phyloP scores from a whole-genome alignment of 2,113 vertebrate species.

The Glaucidium brasilianum region DNA sequence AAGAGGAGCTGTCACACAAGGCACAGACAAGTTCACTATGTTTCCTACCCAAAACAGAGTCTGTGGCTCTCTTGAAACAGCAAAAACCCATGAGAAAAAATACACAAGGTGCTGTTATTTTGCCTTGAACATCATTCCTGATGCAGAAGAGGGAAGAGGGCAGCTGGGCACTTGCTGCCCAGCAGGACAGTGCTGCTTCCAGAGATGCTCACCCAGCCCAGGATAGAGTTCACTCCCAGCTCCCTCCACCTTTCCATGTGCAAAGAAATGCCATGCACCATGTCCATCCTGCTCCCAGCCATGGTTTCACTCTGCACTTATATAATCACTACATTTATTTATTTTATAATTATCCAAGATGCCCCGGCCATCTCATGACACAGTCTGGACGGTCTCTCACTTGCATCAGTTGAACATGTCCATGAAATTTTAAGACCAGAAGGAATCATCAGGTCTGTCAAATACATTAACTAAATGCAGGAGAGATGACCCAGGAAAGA shows the following conservation, averaged over 20 bases:
- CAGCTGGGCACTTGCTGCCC: neutral
- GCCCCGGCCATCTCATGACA: neutral
- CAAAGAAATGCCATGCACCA: neutral
- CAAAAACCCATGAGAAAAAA: neutral
- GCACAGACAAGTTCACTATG: neutral
- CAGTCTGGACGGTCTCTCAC: neutral
- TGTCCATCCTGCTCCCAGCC: neutral
- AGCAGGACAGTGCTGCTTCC: neutral
- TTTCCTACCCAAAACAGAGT: neutral
- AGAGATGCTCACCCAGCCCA: neutral
- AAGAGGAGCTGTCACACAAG: neutral
- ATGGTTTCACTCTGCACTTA: neutral
- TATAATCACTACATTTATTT: neutral
- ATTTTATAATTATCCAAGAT: neutral
- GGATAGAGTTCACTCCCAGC: neutral
- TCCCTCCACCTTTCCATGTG: neutral
- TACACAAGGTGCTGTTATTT: neutral
- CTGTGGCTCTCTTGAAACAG: neutral
- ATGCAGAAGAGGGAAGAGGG: neutral
- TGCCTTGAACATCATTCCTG: neutral
- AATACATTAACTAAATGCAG: neutral
- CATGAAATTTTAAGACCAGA: neutral
- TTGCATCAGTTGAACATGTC: neutral
- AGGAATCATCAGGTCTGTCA: constrained; percentile 6
- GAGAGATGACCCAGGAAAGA: constrained; percentile 9